Conservation (phyloP, 2,888 invertebrate genomes). For the Taphrorychus bicolor region DNA sequence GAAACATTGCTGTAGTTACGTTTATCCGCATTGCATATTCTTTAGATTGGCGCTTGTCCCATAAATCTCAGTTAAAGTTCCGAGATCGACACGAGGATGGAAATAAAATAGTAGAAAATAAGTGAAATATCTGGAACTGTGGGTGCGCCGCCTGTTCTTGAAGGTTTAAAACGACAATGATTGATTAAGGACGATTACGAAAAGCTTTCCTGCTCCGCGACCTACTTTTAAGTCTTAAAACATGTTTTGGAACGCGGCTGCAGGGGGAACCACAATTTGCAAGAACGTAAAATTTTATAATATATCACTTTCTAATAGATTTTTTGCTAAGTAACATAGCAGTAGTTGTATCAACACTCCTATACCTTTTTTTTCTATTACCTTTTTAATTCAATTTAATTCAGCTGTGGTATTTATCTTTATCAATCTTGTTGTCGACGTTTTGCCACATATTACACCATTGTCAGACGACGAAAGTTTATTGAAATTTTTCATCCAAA, state of each 20-base stretch:
- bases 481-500: too few relatives aligned
- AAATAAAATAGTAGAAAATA: constrained; percentile 4
- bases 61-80: neutral
- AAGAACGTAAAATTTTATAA: too few relatives aligned
- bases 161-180: constrained; percentile 3
- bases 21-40: neutral
- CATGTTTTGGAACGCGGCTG: neutral
- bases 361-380: too few relatives aligned
- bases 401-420: too few relatives aligned
- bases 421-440: too few relatives aligned
- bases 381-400: too few relatives aligned
- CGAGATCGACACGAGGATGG: neutral
- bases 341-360: too few relatives aligned
- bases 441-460: too few relatives aligned
- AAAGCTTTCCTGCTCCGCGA: neutral
- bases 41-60: neutral
- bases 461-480: too few relatives aligned
- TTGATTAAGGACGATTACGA: neutral
- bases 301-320: too few relatives aligned
- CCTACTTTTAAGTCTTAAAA: neutral
- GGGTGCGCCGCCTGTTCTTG: neutral
- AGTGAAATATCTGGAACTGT: constrained; percentile 4
- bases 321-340: too few relatives aligned
- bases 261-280: neutral
- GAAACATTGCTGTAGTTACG: neutral